Percentiles rank a stretch among this genome's conserved stretches.
Conservation (phyloP, 1,140 invertebrate genomes). For the Cydia pomonella region DNA sequence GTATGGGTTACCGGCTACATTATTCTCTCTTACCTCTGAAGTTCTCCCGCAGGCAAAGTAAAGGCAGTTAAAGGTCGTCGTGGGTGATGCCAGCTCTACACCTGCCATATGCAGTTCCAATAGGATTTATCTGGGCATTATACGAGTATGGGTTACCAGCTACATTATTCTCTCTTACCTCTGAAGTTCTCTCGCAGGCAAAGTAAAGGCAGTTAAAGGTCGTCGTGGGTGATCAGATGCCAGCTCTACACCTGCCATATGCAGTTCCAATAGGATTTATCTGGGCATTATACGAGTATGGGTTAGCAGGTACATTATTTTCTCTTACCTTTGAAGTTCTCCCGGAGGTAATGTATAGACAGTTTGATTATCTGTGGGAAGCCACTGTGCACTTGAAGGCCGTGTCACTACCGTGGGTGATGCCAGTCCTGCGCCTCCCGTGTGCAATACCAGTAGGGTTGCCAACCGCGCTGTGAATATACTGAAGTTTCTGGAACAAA, state of each 20-base stretch:
- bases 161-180: too few species aligned
- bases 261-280: too few species aligned
- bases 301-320: constrained; percentile 54
- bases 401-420: constrained; percentile 68
- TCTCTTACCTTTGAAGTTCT: constrained; percentile 66
- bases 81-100: too few species aligned
- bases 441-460: constrained; percentile 59
- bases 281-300: neutral
- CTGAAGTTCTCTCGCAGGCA: too few species aligned
- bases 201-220: too few species aligned
- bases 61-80: too few species aligned
- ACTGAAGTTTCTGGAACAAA: constrained; percentile 50
- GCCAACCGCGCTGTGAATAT: constrained; percentile 55
- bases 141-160: constrained; percentile 47
- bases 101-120: constrained; percentile 19
- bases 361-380: constrained; percentile 72
- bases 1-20: constrained; percentile 52
- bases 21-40: too few species aligned
- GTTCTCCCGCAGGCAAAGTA: too few species aligned
- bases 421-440: constrained; percentile 62
- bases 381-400: constrained; percentile 59
- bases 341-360: constrained; percentile 63
- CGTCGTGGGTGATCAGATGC: too few species aligned
- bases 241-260: too few species aligned
- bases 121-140: neutral